phyloP scores from a whole-genome alignment of 2,113 vertebrate species.

The Hippopotamus amphibius region DNA sequence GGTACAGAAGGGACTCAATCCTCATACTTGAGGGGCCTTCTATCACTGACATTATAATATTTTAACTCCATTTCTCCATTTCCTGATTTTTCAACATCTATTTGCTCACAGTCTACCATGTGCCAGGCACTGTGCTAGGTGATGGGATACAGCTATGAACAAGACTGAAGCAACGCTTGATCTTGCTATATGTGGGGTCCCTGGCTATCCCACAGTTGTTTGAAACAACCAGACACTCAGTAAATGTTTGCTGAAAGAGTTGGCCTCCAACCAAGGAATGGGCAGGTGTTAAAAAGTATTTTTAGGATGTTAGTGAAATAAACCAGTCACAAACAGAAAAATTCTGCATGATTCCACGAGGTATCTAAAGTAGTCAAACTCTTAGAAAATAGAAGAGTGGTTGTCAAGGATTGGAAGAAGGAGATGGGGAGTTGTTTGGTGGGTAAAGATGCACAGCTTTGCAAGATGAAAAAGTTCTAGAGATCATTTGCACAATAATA shows the following conservation, averaged over 20 bases:
- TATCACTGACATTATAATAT: neutral
- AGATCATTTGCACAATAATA: neutral
- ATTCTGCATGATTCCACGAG: neutral
- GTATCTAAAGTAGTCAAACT: neutral
- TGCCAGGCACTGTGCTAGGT: neutral
- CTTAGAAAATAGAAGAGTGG: neutral
- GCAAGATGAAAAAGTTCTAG: neutral
- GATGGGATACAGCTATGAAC: neutral
- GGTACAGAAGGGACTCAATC: neutral
- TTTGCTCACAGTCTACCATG: neutral
- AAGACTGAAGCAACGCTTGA: neutral
- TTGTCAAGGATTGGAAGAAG: neutral
- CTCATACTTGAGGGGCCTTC: neutral
- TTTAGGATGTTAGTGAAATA: neutral
- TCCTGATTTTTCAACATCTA: neutral
- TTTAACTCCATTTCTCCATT: neutral
- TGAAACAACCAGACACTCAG: neutral
- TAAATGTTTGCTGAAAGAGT: neutral
- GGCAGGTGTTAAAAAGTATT: neutral
- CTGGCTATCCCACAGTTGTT: neutral
- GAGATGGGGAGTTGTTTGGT: neutral
- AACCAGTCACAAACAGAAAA: neutral
- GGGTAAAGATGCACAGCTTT: neutral
- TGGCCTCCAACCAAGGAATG: slow-evolving; percentile 10
- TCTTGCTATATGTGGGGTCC: neutral